Conservation (phyloP, 2,113 vertebrate genomes). For the Paraplagusia blochii region DNA sequence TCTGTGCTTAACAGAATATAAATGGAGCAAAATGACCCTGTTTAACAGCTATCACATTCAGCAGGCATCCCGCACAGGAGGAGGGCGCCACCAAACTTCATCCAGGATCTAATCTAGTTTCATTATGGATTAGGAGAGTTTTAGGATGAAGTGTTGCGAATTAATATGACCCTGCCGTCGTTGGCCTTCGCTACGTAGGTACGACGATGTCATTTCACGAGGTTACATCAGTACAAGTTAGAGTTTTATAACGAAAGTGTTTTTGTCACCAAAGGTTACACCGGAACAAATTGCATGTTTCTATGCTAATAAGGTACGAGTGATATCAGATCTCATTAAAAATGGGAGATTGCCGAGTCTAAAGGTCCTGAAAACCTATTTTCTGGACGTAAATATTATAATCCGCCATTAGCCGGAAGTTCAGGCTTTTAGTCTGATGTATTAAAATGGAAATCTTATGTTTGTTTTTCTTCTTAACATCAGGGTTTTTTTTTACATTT, state of each 20-base stretch:
- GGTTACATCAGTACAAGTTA: neutral
- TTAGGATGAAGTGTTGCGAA: conserved; percentile 21
- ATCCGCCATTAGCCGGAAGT: neutral
- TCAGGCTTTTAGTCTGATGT: neutral
- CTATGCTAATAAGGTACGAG: too few relatives aligned
- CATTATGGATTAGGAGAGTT: conserved; percentile 18
- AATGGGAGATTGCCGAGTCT: neutral
- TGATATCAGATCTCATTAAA: too few relatives aligned
- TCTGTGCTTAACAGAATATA: conserved; percentile 62
- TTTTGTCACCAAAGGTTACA: neutral
- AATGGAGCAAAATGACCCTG: conserved; percentile 62
- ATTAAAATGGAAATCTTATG: neutral
- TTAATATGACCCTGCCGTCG: conserved; percentile 11
- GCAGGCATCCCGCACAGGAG: conserved; percentile 33
- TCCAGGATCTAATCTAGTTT: conserved; percentile 30
- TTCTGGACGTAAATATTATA: neutral
- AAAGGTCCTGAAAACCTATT: neutral
- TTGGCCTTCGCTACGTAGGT: conserved; percentile 12
- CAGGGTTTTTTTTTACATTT: too few relatives aligned
- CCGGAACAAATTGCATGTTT: too few relatives aligned
- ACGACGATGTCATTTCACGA: neutral
- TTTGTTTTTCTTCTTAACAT: neutral
- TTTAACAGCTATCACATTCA: conserved; percentile 61
- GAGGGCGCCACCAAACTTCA: conserved; percentile 34
- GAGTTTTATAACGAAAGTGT: too few relatives aligned